Percentiles rank a stretch among this genome's conserved stretches.
Conservation (phyloP, 2,888 invertebrate species). For the Trisateles emortualis region DNA sequence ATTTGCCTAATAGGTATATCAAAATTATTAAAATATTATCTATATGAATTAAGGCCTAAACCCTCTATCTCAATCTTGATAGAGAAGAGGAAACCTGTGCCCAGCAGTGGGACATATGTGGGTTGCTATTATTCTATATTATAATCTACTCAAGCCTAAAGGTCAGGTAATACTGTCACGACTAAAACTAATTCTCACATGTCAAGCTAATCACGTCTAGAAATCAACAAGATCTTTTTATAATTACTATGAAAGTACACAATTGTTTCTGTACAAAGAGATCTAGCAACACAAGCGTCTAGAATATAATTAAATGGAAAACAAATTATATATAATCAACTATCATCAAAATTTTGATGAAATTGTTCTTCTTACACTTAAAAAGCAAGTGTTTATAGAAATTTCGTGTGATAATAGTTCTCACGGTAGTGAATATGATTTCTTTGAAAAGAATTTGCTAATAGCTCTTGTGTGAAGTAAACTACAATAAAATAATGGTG, state of each 20-base stretch:
- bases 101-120: too few relatives aligned
- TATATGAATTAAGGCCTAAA: too few relatives aligned
- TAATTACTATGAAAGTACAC: slow-evolving; percentile 4
- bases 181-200: too few relatives aligned
- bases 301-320: not conserved
- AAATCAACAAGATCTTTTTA: not conserved
- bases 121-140: too few relatives aligned
- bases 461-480: slow-evolving; percentile 9
- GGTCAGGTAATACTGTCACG: too few relatives aligned
- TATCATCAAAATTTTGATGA: not conserved
- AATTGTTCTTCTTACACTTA: not conserved
- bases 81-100: too few relatives aligned
- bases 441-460: slow-evolving; percentile 25
- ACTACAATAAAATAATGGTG: not conserved
- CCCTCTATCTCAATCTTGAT: too few relatives aligned
- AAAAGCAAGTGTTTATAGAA: not conserved
- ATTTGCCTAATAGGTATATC: too few relatives aligned
- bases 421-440: slow-evolving; percentile 2
- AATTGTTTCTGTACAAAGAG: not conserved
- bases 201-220: not conserved
- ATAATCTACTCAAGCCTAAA: too few relatives aligned
- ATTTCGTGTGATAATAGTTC: slow-evolving; percentile 12
- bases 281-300: not conserved
- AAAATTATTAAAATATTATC: too few relatives aligned
- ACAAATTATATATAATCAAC: not conserved